phyloP scores from a whole-genome alignment of 2,113 vertebrate species.

The Blennius ocellaris region DNA sequence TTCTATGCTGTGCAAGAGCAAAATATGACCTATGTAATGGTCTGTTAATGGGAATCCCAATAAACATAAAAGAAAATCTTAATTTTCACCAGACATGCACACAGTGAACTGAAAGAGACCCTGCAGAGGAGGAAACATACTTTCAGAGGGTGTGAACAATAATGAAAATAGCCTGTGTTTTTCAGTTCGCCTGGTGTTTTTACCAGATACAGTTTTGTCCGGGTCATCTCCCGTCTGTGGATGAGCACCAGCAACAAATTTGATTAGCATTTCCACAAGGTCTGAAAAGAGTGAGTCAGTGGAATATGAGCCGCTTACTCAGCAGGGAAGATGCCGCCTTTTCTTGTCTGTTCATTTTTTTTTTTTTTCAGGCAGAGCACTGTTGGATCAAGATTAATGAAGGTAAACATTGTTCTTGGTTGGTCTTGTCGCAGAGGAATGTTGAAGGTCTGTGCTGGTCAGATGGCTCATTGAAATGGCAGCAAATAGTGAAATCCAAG shows the following conservation, averaged over 20 bases:
- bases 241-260: constrained; percentile 34
- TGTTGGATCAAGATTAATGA: constrained; percentile 62
- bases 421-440: constrained; percentile 62
- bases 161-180: constrained; percentile 22
- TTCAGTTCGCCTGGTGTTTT: neutral
- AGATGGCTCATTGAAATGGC: constrained; percentile 50
- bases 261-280: constrained; percentile 28
- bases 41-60: too few species aligned
- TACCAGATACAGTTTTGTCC: constrained; percentile 20
- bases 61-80: neutral
- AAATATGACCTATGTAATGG: too few species aligned
- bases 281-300: constrained; percentile 38
- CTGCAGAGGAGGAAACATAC: neutral
- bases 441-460: constrained; percentile 39
- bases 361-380: constrained; percentile 2
- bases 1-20: too few species aligned
- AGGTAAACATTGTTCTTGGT: constrained; percentile 75
- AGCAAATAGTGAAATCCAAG: constrained; percentile 64
- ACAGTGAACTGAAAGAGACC: constrained; percentile 12
- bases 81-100: neutral
- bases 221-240: constrained; percentile 12
- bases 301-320: constrained; percentile 48
- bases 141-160: constrained; percentile 12
- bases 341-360: constrained; percentile 23
- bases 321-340: constrained; percentile 35